These are phyloP conservation scores for Romanogobio albipinnatus DNA, from an alignment of 2,113 vertebrate species.

Conservation along the genomic window DNA sequence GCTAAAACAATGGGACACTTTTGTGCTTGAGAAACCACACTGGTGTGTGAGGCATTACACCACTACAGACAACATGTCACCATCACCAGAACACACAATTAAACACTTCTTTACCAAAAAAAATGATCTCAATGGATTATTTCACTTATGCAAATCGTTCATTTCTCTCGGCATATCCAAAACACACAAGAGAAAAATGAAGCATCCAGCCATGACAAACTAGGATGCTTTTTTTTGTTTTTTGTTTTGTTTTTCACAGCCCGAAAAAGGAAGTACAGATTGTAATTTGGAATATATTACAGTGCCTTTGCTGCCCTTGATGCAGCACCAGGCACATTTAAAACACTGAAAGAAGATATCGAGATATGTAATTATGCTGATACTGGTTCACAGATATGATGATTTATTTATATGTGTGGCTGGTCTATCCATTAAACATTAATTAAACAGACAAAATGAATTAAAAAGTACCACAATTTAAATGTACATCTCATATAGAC, in stretches of 20 bases:
- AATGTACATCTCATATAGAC: constrained; percentile 62
- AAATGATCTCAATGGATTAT: background rate
- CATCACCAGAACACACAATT: background rate
- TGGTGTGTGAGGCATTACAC: constrained; percentile 1
- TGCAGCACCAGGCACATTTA: constrained; percentile 60
- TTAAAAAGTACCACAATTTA: constrained; percentile 61
- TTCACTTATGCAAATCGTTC: constrained; percentile 4
- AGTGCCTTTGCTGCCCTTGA: constrained; percentile 22
- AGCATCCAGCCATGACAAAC: background rate
- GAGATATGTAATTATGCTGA: constrained; percentile 43
- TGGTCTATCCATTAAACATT: constrained; percentile 59
- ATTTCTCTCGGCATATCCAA: background rate
- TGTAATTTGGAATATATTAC: constrained; percentile 1
- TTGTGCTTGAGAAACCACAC: constrained; percentile 37
- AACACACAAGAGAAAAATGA: background rate
- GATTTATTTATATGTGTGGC: constrained; percentile 55
- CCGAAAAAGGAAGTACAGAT: background rate
- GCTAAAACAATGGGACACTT: background rate
- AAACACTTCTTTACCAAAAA: background rate
- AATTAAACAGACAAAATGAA: constrained; percentile 59
- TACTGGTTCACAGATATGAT: constrained; percentile 51
- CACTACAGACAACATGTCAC: background rate
- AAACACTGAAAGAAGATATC: constrained; percentile 50
- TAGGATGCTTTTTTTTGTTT: no score
- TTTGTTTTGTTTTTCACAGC: background rate